Percentiles rank a stretch among this genome's conserved stretches.
Evolutionary conservation across 2,113 vertebrate species (phyloP).

Genomic region (Azemiops feae): DNA sequence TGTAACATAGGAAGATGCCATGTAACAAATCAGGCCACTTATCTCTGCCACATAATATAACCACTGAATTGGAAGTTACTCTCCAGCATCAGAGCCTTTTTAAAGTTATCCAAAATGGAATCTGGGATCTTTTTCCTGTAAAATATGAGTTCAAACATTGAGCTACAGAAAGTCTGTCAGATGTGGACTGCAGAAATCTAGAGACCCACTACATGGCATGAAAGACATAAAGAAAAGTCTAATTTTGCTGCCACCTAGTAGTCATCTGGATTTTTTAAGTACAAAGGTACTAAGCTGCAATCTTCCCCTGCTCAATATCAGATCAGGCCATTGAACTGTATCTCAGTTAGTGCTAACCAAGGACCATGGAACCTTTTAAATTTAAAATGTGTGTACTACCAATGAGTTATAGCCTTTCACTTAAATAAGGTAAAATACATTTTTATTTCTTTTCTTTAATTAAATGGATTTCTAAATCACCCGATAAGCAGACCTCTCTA

Average conservation of each 20-base stretch:
- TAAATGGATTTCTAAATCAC: neutral
- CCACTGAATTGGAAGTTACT: neutral
- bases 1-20: neutral
- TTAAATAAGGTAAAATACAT: neutral
- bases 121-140: neutral
- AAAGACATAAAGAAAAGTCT: neutral
- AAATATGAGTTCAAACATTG: neutral
- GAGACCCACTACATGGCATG: neutral
- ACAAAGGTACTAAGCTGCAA: neutral
- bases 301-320: neutral
- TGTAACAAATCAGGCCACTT: neutral
- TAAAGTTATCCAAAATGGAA: neutral
- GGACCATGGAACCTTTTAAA: neutral
- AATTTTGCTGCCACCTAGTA: neutral
- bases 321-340: neutral
- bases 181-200: neutral
- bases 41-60: neutral
- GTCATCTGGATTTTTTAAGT: neutral
- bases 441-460: neutral
- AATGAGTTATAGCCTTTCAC: neutral
- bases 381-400: neutral
- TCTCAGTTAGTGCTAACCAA: neutral
- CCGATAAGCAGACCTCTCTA: neutral
- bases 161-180: neutral
- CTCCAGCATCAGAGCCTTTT: neutral